Percentiles rank a stretch among this genome's conserved stretches.
phyloP scores from a whole-genome alignment of 2,797 vertebrate species.

The Gymnothorax reevesii region DNA sequence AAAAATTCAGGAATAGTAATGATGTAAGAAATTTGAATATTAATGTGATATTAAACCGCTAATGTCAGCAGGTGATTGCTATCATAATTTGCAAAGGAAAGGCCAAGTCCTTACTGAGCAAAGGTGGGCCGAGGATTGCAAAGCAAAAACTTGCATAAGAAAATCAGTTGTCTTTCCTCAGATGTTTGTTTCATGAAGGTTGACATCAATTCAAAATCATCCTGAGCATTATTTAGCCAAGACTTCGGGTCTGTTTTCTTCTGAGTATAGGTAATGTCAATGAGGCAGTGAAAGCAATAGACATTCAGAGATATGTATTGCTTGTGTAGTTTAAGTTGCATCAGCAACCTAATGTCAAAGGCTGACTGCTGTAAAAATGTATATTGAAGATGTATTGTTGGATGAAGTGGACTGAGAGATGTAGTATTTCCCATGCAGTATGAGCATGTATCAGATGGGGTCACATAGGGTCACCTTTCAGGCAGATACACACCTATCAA shows the following conservation, averaged over 20 bases:
- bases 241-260: neutral
- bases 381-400: neutral
- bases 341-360: neutral
- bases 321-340: neutral
- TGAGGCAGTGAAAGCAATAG: neutral
- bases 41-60: no score
- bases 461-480: slow-evolving; percentile 20
- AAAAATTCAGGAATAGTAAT: no score
- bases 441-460: neutral
- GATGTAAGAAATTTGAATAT: no score
- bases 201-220: neutral
- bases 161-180: neutral
- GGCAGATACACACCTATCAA: neutral
- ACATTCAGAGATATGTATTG: neutral
- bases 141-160: no score
- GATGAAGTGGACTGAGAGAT: neutral
- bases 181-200: neutral
- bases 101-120: no score
- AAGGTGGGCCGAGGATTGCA: no score
- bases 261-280: neutral
- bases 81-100: no score
- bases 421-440: neutral
- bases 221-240: neutral
- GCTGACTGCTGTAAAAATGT: neutral
- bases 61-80: no score